Evolutionary conservation across 1,140 invertebrate genomes (phyloP).

Genomic region (Pogonomyrmex barbatus): DNA sequence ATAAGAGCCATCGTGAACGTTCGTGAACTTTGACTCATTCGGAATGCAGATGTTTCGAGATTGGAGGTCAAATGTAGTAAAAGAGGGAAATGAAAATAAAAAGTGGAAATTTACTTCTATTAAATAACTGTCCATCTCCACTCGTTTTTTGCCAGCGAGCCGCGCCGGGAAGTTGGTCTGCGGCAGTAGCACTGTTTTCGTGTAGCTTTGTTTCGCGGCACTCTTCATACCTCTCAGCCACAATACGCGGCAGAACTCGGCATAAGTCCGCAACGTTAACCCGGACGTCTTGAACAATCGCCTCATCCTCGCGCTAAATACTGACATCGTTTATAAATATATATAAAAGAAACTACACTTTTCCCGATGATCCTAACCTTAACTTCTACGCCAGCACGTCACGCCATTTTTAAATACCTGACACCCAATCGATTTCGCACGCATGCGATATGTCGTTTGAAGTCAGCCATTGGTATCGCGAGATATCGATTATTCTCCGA

Average conservation of each 20-base stretch:
- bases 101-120: conserved; percentile 83
- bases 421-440: not conserved
- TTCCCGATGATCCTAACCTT: conserved; percentile 21
- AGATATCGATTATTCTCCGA: not conserved
- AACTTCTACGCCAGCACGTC: not conserved
- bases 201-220: conserved; percentile 78
- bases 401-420: conserved; percentile 30
- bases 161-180: conserved; percentile 89
- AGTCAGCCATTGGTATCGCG: not conserved
- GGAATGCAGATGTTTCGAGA: not conserved
- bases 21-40: not conserved
- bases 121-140: conserved; percentile 88
- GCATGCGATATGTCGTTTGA: conserved; percentile 1
- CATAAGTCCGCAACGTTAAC: not conserved
- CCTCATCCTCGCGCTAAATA: not conserved
- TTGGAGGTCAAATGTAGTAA: not conserved
- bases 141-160: conserved; percentile 86
- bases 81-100: not conserved
- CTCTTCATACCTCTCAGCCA: conserved; percentile 29
- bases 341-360: not conserved
- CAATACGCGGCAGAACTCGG: not conserved
- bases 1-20: not conserved
- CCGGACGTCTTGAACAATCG: not conserved
- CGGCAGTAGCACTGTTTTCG: conserved; percentile 89
- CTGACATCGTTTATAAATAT: not conserved